Base-by-base conservation (phyloP, 2,888 invertebrate genomes). In the Pediacus dermestoides region DNA sequence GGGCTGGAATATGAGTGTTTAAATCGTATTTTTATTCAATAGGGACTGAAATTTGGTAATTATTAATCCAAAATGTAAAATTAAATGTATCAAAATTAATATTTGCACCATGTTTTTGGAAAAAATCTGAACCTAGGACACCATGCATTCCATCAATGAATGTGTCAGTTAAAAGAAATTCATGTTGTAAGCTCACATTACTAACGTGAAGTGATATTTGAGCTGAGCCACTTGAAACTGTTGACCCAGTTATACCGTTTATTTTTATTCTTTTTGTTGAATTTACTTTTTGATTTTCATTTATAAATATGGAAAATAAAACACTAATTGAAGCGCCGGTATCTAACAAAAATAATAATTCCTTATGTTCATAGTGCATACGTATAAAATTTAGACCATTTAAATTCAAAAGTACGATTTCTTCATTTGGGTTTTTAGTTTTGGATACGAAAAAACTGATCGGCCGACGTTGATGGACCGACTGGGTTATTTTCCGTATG, bases 241-340 rank as follows among this genome's bases (percentile, higher is more conserved):
- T 28, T 16, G 34, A 34, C 16, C 34, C 33, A 11, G 26, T n/a
- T 26, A 38, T 28, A 13, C 33, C 27, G 4, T 26, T 21, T 26
- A 34, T 32, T 16, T 15, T 27, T 11, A 38, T 14, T 34, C n/a
- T 26, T 13, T 12, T 39, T 7, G 14, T 10, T 8, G 8, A 4
- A 34, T 34, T 12, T 15, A 39, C 22, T 14, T 14, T 6, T 21
- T 34, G 14, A 11, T 34, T 16, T 10, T 34, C 34, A 22, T 12
- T n/a, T 28, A 39, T 9, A 14, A 11, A 13, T 16, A 21, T 15
- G 4, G 4, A 11, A 34, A 34, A 34, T 30, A 34, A 35, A 1
- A 39, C 30, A 22, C 39, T 39, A 2, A 39, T 23, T 11, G 39
- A 39, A 12, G 39, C 39, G n/a, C 35, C 30, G 4, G 39, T 35